Percentiles rank a stretch among this genome's conserved stretches.
phyloP scores from a whole-genome alignment of 2,888 invertebrate genomes.

The Xanthorhoe designata region DNA sequence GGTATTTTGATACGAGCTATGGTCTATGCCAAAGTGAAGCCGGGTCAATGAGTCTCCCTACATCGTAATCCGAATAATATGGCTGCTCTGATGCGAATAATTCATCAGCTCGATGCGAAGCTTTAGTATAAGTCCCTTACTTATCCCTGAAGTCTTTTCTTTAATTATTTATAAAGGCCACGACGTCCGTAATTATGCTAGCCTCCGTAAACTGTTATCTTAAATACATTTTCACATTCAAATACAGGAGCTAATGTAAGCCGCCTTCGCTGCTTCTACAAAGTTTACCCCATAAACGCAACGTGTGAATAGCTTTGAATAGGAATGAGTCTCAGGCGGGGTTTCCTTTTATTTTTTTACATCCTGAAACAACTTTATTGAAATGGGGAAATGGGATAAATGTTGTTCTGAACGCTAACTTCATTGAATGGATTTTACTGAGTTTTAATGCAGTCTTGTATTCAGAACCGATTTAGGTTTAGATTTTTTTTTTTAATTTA shows the following conservation, averaged over 20 bases:
- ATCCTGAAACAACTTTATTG: conserved; percentile 47
- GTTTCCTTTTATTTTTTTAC: conserved; percentile 40
- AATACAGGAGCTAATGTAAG: conserved; percentile 27
- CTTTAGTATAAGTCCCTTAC: background rate
- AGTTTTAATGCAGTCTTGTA: background rate
- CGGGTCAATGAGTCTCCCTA: too few species aligned
- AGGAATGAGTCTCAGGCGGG: conserved; percentile 50
- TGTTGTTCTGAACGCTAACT: conserved; percentile 23
- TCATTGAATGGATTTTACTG: conserved; percentile 14
- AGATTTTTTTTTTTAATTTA: background rate
- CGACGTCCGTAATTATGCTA: background rate
- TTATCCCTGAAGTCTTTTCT: background rate
- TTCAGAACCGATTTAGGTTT: background rate
- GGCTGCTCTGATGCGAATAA: background rate
- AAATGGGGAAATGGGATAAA: conserved; percentile 31
- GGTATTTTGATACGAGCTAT: too few species aligned
- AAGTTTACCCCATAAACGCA: conserved; percentile 60
- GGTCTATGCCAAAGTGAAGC: too few species aligned
- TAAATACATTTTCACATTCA: conserved; percentile 17
- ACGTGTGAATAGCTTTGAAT: conserved; percentile 61
- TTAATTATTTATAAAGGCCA: background rate
- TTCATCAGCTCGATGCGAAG: background rate
- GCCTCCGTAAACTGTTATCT: background rate
- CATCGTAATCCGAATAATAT: background rate
- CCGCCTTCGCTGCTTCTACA: conserved; percentile 42